These are phyloP conservation scores for Lemur catta DNA, from an alignment of 2,797 vertebrate species.

Conservation along the genomic window DNA sequence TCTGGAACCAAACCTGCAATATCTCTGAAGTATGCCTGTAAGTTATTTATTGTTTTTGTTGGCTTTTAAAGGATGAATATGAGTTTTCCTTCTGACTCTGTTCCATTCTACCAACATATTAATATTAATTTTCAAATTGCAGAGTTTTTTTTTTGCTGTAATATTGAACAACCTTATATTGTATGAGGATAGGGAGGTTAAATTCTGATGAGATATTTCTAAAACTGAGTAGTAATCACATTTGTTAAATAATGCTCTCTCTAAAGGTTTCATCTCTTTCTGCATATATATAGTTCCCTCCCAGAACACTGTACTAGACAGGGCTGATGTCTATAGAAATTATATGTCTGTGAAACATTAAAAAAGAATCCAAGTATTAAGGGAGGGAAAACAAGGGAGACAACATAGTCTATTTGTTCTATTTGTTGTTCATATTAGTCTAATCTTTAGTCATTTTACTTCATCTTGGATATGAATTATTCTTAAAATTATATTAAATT, in stretches of 20 bases:
- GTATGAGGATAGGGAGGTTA: neutral
- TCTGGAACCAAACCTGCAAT: neutral
- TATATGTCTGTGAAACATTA: neutral
- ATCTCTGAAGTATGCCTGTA: neutral
- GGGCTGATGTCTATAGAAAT: neutral
- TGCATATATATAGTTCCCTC: neutral
- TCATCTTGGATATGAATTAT: neutral
- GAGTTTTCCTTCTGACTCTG: neutral
- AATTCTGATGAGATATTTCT: neutral
- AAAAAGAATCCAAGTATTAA: neutral
- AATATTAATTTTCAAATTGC: conserved; percentile 36
- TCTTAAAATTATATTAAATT: neutral
- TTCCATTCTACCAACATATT: neutral
- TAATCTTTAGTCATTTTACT: neutral
- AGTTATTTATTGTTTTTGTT: neutral
- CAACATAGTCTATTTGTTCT: neutral
- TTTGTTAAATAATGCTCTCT: neutral
- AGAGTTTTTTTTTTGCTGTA: neutral
- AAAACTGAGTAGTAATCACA: neutral
- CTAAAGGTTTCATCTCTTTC: neutral
- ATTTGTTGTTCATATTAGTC: neutral
- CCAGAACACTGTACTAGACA: neutral
- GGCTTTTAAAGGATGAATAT: neutral
- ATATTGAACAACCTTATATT: neutral
- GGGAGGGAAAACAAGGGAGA: neutral